These are phyloP conservation scores for Epiperipatus broadwayi DNA, from an alignment of 2,888 invertebrate species.

Conservation along the genomic window DNA sequence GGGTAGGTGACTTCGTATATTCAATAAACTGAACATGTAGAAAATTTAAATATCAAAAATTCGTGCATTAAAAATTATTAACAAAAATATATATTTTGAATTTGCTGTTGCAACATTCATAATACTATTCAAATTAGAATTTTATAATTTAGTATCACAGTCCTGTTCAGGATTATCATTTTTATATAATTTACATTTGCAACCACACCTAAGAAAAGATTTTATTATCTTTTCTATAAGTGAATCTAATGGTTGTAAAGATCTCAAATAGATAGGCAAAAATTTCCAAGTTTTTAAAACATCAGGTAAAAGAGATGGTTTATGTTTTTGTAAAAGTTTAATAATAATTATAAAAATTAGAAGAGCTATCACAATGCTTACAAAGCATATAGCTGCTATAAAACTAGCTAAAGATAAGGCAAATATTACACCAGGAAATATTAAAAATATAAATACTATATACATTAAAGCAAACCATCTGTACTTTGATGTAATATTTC, in stretches of 20 bases:
- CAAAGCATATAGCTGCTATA: conserved; percentile 23
- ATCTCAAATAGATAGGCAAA: conserved; percentile 28
- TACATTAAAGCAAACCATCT: conserved; percentile 37
- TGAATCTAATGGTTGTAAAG: conserved; percentile 29
- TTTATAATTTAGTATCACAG: no score
- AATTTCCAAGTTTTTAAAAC: conserved; percentile 27
- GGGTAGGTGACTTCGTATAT: no score
- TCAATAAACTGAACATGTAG: no score
- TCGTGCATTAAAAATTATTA: no score
- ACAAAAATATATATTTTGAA: no score
- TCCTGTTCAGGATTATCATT: no score
- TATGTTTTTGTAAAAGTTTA: conserved; percentile 25
- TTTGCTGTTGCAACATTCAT: no score
- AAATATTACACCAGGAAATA: conserved; percentile 26
- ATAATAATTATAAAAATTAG: conserved; percentile 22
- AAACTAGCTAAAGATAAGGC: conserved; percentile 26
- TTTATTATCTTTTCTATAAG: no score
- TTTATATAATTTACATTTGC: no score
- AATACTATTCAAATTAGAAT: no score
- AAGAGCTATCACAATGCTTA: conserved; percentile 23
- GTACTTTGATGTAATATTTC: conserved; percentile 35
- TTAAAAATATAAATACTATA: conserved; percentile 27
- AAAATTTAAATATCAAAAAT: no score
- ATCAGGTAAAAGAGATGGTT: conserved; percentile 24
- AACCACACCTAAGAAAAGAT: no score